phyloP scores from a whole-genome alignment of 2,888 invertebrate genomes.

The Mesoligia furuncula region DNA sequence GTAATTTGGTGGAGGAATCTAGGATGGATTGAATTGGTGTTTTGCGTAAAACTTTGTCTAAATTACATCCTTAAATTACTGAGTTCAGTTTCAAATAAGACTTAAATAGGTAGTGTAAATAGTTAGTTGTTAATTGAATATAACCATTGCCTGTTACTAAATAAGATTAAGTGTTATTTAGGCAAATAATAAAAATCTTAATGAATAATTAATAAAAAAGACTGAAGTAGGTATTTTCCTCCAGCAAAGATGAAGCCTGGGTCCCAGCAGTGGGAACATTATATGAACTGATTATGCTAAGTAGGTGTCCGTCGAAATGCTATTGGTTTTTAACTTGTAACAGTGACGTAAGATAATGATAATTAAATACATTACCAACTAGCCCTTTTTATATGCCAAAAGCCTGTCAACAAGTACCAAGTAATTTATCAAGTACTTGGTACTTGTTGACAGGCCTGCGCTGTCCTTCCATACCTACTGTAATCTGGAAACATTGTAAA shows the following conservation, averaged over 20 bases:
- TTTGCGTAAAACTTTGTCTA: constrained; percentile 10
- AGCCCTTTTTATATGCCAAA: constrained; percentile 3
- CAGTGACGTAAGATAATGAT: background rate
- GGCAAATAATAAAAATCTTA: background rate
- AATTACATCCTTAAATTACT: constrained; percentile 27
- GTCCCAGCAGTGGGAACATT: background rate
- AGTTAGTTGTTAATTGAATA: background rate
- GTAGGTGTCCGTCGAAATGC: background rate
- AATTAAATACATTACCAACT: constrained; percentile 17
- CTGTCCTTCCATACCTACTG: no score
- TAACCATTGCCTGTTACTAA: background rate
- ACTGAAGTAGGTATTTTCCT: no score
- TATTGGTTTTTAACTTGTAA: background rate
- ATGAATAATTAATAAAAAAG: background rate
- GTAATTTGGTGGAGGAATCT: constrained; percentile 20
- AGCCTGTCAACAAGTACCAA: no score
- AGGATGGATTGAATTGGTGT: constrained; percentile 18
- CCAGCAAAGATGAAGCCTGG: background rate
- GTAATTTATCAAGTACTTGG: no score
- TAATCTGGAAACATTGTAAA: no score
- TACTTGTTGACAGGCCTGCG: no score
- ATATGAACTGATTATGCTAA: background rate
- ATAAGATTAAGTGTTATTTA: background rate
- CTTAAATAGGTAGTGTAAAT: background rate
- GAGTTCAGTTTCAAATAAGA: constrained; percentile 7